phyloP scores from a whole-genome alignment of 2,888 invertebrate genomes.

The Hetaerina titia region DNA sequence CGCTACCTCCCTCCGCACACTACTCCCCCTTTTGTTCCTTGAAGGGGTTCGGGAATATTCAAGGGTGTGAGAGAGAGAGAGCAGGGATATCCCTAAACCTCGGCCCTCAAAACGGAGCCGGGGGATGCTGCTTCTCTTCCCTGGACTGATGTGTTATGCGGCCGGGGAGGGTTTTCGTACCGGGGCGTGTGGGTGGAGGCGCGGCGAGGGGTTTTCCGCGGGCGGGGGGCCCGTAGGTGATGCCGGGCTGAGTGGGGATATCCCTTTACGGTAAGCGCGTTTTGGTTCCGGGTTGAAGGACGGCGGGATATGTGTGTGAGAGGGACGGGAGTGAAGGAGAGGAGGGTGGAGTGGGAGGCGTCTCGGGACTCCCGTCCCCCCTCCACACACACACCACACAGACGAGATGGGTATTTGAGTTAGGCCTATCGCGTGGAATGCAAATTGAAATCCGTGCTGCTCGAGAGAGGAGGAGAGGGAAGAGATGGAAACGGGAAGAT shows the following conservation, averaged over 20 bases:
- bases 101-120: too few relatives aligned
- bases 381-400: background rate
- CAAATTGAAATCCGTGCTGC: conserved; percentile 53
- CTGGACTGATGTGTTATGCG: background rate
- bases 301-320: background rate
- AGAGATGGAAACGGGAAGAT: background rate
- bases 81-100: too few relatives aligned
- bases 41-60: too few relatives aligned
- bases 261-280: background rate
- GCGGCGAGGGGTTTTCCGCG: background rate
- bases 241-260: background rate
- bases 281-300: conserved; percentile 7
- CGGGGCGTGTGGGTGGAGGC: background rate
- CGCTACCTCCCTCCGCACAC: background rate
- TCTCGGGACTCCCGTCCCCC: background rate
- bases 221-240: background rate
- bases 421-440: conserved; percentile 59
- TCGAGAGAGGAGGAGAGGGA: background rate
- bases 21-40: background rate
- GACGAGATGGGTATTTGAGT: conserved; percentile 67
- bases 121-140: background rate
- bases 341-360: background rate
- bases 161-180: background rate
- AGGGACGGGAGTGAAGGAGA: background rate
- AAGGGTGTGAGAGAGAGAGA: too few relatives aligned